Evolutionary conservation across 1,140 invertebrate genomes (phyloP), one percentile per base, ranked within the genome.

Genomic region (Rhagoletis zephyria): DNA sequence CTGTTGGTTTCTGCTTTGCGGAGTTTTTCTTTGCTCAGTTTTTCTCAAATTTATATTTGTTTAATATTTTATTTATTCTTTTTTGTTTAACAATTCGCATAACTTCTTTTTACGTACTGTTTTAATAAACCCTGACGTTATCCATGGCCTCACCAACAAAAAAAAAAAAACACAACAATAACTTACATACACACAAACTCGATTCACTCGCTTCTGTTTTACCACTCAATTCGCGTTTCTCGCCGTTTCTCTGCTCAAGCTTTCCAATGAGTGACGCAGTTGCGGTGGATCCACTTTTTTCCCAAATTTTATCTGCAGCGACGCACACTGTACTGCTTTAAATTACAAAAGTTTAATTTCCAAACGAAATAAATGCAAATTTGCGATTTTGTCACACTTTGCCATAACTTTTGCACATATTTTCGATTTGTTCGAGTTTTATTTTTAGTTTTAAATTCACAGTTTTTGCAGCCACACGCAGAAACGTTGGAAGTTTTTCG

Each of bases 201-300:
- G 42, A 12, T 74, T 48, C 42, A 70, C 40, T 48, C 67, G 40
- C 6, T 74, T 67, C 56, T 56, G 48, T 51, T 56, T 5, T 56
- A 51, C 30, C 48, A 56, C 74, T 30, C n/a, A 3, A 81, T 56
- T 56, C 74, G 70, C 70, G 74, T 81, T 77, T 70, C 10, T 48
- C n/a, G 48, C 42, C n/a, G 45, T n/a, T 48, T 30, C 74, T 56
- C 48, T 51, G n/a, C 74, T 81, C n/a, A n/a, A 16, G 74, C 14
- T 81, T 81, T 56, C 74, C 45, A 81, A 19, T n/a, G 9, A 81
- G 48, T 81, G 74, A 81, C 74, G 74, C 74, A 81, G 74, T 56
- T 81, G 45, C 56, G 60, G 59, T 30, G n/a, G 59, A 42, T 63
- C 19, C 56, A 63, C 85, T 51, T 85, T 30, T 63, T 85, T 7